Conservation (phyloP, 2,888 invertebrate species). For the Parnassius orleans region DNA sequence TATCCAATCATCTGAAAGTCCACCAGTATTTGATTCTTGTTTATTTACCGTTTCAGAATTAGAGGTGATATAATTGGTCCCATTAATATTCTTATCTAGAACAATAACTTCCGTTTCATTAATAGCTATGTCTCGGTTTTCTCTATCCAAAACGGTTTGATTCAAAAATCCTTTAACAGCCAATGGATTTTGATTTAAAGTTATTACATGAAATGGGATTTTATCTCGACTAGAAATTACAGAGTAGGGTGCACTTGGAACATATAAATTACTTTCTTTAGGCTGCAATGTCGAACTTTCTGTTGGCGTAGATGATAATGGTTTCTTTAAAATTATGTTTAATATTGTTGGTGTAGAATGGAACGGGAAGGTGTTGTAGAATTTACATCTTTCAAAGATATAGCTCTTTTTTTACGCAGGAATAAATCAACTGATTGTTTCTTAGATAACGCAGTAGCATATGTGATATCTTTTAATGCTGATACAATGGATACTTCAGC, state of each 20-base stretch:
- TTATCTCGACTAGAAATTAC: constrained; percentile 52
- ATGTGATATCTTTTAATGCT: constrained; percentile 71
- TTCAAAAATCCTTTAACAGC: constrained; percentile 63
- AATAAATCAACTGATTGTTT: constrained; percentile 71
- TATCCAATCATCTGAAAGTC: constrained; percentile 62
- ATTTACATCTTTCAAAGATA: constrained; percentile 30
- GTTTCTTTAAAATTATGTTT: constrained; percentile 57
- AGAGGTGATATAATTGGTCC: constrained; percentile 46
- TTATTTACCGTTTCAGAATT: constrained; percentile 50
- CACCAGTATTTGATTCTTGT: constrained; percentile 53
- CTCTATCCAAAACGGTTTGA: constrained; percentile 63
- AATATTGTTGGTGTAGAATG: constrained; percentile 44
- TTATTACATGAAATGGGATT: constrained; percentile 49
- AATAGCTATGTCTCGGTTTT: constrained; percentile 44
- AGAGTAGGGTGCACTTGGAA: constrained; percentile 50
- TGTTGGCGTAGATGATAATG: constrained; percentile 27
- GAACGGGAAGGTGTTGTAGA: constrained; percentile 35
- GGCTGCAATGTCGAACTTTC: constrained; percentile 24
- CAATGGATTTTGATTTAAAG: constrained; percentile 35
- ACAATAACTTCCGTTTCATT: constrained; percentile 58
- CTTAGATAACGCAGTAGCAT: constrained; percentile 64
- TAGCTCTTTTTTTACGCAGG: constrained; percentile 60
- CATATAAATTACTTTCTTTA: constrained; percentile 26
- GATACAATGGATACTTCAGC: constrained; percentile 73
- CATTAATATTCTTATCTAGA: constrained; percentile 57